These are phyloP conservation scores for Pyrgilauda ruficollis DNA, from an alignment of 2,113 vertebrate species.

Conservation along the genomic window DNA sequence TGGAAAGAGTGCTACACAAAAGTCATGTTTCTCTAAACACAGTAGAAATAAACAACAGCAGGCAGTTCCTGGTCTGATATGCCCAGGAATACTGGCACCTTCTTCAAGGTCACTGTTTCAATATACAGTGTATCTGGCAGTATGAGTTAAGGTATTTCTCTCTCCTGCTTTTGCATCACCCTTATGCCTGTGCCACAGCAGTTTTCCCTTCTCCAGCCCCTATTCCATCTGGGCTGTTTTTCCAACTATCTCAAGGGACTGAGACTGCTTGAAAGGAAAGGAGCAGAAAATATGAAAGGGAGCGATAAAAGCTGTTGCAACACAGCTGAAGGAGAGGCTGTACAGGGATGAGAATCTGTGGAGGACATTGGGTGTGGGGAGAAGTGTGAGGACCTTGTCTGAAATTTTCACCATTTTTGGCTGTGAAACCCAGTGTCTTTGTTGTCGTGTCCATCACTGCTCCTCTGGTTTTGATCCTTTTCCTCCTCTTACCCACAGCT, in stretches of 20 bases:
- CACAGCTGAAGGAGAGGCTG: not conserved
- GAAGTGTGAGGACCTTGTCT: not conserved
- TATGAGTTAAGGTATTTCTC: not conserved
- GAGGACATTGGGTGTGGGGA: not conserved
- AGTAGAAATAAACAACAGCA: not conserved
- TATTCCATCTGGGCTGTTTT: not conserved
- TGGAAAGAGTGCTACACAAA: not conserved
- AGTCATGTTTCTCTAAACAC: conserved; percentile 1
- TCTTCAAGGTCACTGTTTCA: not conserved
- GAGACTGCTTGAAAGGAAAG: not conserved
- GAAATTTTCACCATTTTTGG: not conserved
- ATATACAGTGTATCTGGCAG: not conserved
- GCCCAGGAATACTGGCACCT: not conserved
- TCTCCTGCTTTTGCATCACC: not conserved
- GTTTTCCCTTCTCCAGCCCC: not conserved
- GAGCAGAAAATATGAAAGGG: not conserved
- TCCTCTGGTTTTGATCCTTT: not conserved
- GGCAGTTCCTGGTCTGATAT: not conserved
- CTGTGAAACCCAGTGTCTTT: not conserved
- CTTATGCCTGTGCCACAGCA: not conserved
- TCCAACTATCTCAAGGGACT: not conserved
- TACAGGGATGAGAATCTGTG: not conserved
- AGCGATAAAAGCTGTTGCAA: not conserved
- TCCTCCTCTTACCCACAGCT: not conserved
- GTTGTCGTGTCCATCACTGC: not conserved